These are phyloP conservation scores for Pseudochirops corinnae DNA, from an alignment of 2,797 vertebrate species.

Conservation along the genomic window DNA sequence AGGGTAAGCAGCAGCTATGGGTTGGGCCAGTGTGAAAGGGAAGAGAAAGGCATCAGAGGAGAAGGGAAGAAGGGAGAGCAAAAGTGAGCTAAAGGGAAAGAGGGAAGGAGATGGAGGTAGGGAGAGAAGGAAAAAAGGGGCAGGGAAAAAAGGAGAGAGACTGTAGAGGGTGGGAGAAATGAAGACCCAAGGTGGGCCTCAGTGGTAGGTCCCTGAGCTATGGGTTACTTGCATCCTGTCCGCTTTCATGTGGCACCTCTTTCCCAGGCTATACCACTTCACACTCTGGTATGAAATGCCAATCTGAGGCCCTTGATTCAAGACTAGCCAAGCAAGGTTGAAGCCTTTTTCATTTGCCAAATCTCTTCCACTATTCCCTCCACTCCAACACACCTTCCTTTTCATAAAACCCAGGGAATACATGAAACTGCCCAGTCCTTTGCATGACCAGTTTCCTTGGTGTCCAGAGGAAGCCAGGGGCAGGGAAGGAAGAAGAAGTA, in stretches of 20 bases:
- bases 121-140: not conserved
- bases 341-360: not conserved
- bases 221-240: not conserved
- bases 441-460: not conserved
- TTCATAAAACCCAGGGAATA: not conserved
- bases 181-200: not conserved
- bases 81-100: not conserved
- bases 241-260: not conserved
- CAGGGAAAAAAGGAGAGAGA: not conserved
- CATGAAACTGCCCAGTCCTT: not conserved
- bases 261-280: not conserved
- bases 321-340: not conserved
- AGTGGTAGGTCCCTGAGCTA: constrained; percentile 10
- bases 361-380: not conserved
- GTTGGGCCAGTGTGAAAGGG: not conserved
- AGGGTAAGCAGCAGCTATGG: not conserved
- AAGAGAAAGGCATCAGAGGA: not conserved
- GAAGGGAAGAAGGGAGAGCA: not conserved
- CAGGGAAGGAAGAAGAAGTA: not conserved
- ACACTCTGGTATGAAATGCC: not conserved
- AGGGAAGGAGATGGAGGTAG: not conserved
- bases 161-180: not conserved
- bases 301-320: not conserved
- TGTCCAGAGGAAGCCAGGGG: not conserved
- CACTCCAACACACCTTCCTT: not conserved